Evolutionary conservation across 2,888 invertebrate species (phyloP).

Genomic region (Acrobeloides nanus): DNA sequence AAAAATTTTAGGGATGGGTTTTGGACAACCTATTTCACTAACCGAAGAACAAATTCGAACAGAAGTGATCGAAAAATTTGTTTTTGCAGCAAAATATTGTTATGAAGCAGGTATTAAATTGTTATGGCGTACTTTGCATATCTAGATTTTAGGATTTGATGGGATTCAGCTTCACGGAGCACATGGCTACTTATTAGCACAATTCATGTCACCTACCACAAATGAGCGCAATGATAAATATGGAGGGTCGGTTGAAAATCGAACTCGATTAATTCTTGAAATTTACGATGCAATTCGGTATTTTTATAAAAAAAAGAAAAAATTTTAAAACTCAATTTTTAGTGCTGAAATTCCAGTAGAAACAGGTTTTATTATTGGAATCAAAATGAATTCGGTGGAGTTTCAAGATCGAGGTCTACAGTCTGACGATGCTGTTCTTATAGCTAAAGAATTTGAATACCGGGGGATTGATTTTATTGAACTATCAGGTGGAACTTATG

Average conservation of each 20-base stretch:
- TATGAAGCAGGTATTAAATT: conserved; percentile 20
- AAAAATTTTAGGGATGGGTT: conserved; percentile 13
- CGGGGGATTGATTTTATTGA: conserved; percentile 40
- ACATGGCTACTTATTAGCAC: conserved; percentile 37
- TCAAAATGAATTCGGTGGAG: conserved; percentile 42
- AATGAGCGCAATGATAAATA: conserved; percentile 39
- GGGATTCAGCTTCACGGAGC: conserved; percentile 37
- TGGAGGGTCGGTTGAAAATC: conserved; percentile 34
- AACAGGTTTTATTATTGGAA: conserved; percentile 33
- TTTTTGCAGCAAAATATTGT: conserved; percentile 11
- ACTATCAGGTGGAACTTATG: conserved; percentile 40
- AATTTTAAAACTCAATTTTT: no score
- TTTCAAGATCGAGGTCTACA: conserved; percentile 32
- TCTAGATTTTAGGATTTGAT: conserved; percentile 27
- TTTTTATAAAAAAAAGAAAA: no score
- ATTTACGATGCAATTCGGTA: conserved; percentile 35
- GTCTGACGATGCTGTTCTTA: conserved; percentile 26
- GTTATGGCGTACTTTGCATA: conserved; percentile 2
- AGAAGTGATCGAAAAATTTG: conserved; percentile 21
- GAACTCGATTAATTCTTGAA: conserved; percentile 31
- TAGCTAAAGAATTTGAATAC: conserved; percentile 23
- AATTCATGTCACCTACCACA: conserved; percentile 37
- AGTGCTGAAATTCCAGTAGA: conserved; percentile 23
- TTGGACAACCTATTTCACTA: conserved; percentile 31
- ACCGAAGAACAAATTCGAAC: conserved; percentile 33